Percentiles rank a stretch among this genome's conserved stretches.
phyloP scores from a whole-genome alignment of 23 tunicate species.

The Corella eumyota region DNA sequence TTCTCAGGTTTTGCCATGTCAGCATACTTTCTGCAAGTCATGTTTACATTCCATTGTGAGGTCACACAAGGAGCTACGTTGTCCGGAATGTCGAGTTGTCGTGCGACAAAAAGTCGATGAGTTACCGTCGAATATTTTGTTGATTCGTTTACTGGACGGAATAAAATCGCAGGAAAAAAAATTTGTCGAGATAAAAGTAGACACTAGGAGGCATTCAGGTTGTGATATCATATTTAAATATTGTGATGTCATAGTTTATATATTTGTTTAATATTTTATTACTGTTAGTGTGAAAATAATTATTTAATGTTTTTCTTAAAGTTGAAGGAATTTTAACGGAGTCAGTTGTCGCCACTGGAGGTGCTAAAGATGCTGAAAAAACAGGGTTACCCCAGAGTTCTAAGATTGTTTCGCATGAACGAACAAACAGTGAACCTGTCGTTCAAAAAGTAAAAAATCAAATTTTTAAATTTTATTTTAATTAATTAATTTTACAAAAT shows the following conservation, averaged over 20 bases:
- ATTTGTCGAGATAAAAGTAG: background rate
- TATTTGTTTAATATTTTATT: no score
- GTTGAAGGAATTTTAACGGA: conserved; percentile 50
- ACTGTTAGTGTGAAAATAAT: no score
- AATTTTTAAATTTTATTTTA: no score
- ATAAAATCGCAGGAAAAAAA: conserved; percentile 25
- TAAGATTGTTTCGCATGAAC: conserved; percentile 11
- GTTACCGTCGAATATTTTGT: conserved; percentile 56
- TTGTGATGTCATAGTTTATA: no score
- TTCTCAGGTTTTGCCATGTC: conserved; percentile 59
- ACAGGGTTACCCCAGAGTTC: background rate
- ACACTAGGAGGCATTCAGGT: conserved; percentile 44
- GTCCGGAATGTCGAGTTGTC: conserved; percentile 72
- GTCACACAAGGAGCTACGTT: conserved; percentile 54
- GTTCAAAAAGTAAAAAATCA: no score
- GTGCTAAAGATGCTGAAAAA: conserved; percentile 34
- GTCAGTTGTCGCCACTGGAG: conserved; percentile 36
- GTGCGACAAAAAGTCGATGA: conserved; percentile 42
- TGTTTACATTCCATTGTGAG: conserved; percentile 50
- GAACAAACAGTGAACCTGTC: conserved; percentile 26
- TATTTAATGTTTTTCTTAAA: no score
- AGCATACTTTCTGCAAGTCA: conserved; percentile 71
- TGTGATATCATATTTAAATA: no score
- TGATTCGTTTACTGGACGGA: conserved; percentile 72
- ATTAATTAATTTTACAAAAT: no score